Evolutionary conservation across 2,113 vertebrate genomes (phyloP).

Genomic region (Herpailurus yagouaroundi): DNA sequence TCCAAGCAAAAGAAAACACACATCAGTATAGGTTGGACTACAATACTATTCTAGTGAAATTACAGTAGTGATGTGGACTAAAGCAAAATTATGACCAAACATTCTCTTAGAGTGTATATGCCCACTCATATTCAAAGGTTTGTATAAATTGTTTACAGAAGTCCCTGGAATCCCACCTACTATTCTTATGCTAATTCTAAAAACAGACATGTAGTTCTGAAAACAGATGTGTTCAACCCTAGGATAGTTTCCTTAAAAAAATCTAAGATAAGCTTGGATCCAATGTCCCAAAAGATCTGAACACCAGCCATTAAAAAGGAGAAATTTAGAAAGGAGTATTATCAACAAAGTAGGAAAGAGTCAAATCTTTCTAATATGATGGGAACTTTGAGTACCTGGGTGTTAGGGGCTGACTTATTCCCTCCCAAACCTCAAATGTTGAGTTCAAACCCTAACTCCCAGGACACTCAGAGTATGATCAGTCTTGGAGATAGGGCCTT

Average conservation of each 20-base stretch:
- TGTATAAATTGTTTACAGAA: not conserved
- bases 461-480: not conserved
- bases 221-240: not conserved
- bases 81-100: not conserved
- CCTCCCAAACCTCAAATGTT: not conserved
- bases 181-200: not conserved
- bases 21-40: not conserved
- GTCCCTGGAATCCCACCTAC: not conserved
- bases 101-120: not conserved
- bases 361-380: not conserved
- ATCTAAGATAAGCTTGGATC: not conserved
- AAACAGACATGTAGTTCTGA: not conserved
- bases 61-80: not conserved
- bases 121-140: not conserved
- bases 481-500: not conserved
- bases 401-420: not conserved
- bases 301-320: not conserved
- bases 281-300: not conserved
- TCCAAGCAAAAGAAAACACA: not conserved
- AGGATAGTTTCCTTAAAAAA: not conserved
- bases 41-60: not conserved
- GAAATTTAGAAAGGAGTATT: not conserved
- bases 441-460: not conserved
- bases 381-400: not conserved
- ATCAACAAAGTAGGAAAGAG: not conserved